Percentiles rank a stretch among this genome's conserved stretches.
phyloP scores from a whole-genome alignment of 53 echinoderm and acorn worm genomes.

The Henricia sp. region DNA sequence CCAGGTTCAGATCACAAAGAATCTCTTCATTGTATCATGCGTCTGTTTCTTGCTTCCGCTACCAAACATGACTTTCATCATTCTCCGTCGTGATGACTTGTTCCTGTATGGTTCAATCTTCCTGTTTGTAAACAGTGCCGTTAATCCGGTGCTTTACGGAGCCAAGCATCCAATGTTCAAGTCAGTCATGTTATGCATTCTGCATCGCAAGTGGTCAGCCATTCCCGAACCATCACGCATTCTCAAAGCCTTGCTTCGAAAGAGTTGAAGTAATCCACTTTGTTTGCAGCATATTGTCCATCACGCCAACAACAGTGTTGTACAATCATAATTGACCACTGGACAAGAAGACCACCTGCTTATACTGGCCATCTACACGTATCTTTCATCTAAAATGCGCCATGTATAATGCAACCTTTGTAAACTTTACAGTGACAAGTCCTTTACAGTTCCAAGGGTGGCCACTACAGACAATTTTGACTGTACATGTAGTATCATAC shows the following conservation, averaged over 20 bases:
- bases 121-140: slow-evolving; percentile 44
- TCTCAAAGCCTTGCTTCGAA: slow-evolving; percentile 14
- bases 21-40: slow-evolving; percentile 43
- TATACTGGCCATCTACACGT: too few species aligned
- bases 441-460: too few species aligned
- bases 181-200: slow-evolving; percentile 45
- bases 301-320: too few species aligned
- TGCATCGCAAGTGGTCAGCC: slow-evolving; percentile 5
- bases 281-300: neutral
- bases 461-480: too few species aligned
- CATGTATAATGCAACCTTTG: too few species aligned
- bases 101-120: slow-evolving; percentile 49
- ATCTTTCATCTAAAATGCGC: too few species aligned
- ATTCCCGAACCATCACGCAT: slow-evolving; percentile 37
- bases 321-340: too few species aligned
- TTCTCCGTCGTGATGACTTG: slow-evolving; percentile 15
- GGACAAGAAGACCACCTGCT: too few species aligned
- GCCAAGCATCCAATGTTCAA: slow-evolving; percentile 54
- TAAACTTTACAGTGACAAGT: too few species aligned
- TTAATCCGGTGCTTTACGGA: slow-evolving; percentile 42
- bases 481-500: too few species aligned
- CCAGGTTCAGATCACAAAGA: slow-evolving; percentile 51
- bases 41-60: slow-evolving; percentile 45
- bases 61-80: slow-evolving; percentile 35
- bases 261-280: neutral